A percentile compares a stretch with the other conserved stretches of the same genome.
phyloP scores from a whole-genome alignment of 2,797 vertebrate species.

The Enteromius radiatus region DNA sequence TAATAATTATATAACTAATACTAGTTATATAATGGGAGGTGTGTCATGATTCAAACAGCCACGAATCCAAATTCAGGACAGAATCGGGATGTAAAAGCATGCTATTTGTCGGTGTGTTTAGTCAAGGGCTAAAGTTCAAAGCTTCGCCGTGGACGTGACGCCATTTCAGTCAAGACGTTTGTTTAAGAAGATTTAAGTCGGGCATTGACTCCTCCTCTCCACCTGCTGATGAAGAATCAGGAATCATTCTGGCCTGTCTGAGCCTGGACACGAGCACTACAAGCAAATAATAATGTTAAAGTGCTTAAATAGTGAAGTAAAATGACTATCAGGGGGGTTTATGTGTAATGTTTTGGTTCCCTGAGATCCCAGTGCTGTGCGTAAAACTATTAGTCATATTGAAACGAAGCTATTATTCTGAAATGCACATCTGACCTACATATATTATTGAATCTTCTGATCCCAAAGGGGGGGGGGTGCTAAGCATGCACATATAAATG shows the following conservation, averaged over 20 bases:
- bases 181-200: conserved; percentile 27
- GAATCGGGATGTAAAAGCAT: background rate
- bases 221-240: conserved; percentile 38
- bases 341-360: background rate
- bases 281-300: background rate
- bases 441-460: background rate
- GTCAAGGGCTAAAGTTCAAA: conserved; percentile 44
- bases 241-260: conserved; percentile 3
- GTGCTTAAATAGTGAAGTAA: no score
- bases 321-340: background rate
- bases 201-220: conserved; percentile 29
- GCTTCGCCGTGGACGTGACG: conserved; percentile 51
- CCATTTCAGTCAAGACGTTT: conserved; percentile 40
- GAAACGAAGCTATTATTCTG: background rate
- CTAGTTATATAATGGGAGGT: conserved; percentile 34
- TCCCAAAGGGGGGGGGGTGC: background rate
- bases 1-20: background rate
- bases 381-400: background rate
- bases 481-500: background rate
- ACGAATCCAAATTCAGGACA: background rate
- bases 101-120: background rate
- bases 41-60: conserved; percentile 9
- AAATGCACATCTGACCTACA: no score
- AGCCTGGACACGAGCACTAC: background rate
- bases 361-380: background rate